phyloP scores from a whole-genome alignment of 2,113 vertebrate genomes.

The Enhydra lutris region DNA sequence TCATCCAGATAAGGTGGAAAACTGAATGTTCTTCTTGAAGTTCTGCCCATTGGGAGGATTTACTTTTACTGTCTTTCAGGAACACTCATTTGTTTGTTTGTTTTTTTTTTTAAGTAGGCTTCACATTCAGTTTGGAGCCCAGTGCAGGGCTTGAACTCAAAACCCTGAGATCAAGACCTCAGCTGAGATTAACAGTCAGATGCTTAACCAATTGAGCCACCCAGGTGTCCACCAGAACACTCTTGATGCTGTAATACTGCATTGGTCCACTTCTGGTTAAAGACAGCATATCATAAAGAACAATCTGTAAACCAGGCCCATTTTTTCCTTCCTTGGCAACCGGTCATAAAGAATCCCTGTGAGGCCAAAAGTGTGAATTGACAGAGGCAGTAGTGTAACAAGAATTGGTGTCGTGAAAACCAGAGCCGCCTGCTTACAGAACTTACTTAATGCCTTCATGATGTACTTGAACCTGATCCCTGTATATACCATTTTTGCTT shows the following conservation, averaged over 20 bases:
- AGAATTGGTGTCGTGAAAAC: neutral
- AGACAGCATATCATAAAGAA: neutral
- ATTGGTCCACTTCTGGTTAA: neutral
- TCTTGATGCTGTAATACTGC: neutral
- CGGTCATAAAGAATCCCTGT: neutral
- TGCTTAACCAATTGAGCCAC: neutral
- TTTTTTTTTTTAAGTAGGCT: no score
- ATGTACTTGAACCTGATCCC: neutral
- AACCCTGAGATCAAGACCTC: no score
- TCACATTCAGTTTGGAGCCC: no score
- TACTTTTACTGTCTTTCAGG: neutral
- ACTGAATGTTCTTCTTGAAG: neutral
- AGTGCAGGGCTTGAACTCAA: no score
- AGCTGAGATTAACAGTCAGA: neutral
- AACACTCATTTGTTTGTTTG: no score
- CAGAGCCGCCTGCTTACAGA: neutral
- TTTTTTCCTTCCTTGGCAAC: neutral
- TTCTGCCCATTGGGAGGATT: neutral
- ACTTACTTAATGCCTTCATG: neutral
- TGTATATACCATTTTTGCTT: neutral
- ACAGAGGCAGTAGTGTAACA: neutral
- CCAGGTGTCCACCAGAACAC: neutral
- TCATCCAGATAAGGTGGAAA: neutral
- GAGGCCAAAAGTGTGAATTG: neutral
- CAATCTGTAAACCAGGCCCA: neutral